Evolutionary conservation across 2,797 vertebrate genomes (phyloP).

Genomic region (Girardinus metallicus): DNA sequence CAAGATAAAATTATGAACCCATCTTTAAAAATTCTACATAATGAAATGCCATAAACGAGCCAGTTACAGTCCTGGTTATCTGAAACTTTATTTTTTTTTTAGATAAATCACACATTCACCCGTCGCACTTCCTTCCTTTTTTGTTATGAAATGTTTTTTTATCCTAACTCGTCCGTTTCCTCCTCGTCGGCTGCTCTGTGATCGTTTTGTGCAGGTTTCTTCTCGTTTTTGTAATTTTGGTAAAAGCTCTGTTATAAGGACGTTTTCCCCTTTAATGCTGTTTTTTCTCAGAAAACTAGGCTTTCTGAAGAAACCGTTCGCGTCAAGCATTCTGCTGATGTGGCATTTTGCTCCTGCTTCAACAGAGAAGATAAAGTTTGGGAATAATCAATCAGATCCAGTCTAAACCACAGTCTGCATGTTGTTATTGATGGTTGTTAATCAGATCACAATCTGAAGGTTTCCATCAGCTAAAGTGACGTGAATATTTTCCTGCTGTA

Average conservation of each 20-base stretch:
- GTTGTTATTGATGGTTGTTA: not conserved
- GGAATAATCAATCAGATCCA: not conserved
- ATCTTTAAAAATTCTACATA: not conserved
- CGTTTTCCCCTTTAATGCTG: not conserved
- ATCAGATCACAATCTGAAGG: not conserved
- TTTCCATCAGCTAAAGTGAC: not conserved
- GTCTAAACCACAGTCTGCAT: not conserved
- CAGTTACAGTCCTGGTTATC: not conserved
- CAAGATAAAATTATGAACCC: not conserved
- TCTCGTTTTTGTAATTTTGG: not conserved
- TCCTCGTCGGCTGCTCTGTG: not conserved
- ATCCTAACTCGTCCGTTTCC: not conserved
- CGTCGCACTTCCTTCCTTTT: not conserved
- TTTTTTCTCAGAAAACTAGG: not conserved
- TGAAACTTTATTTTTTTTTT: not conserved
- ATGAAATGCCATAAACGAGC: not conserved
- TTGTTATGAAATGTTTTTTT: not conserved
- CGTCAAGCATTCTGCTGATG: not conserved
- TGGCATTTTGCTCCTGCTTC: not conserved
- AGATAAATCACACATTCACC: not conserved
- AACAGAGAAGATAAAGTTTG: not conserved
- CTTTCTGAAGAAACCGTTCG: not conserved
- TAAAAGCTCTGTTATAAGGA: not conserved
- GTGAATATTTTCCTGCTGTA: not conserved
- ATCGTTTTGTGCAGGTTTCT: not conserved